These are phyloP conservation scores for Penaeus monodon DNA, from an alignment of 2,888 invertebrate species.

Conservation along the genomic window DNA sequence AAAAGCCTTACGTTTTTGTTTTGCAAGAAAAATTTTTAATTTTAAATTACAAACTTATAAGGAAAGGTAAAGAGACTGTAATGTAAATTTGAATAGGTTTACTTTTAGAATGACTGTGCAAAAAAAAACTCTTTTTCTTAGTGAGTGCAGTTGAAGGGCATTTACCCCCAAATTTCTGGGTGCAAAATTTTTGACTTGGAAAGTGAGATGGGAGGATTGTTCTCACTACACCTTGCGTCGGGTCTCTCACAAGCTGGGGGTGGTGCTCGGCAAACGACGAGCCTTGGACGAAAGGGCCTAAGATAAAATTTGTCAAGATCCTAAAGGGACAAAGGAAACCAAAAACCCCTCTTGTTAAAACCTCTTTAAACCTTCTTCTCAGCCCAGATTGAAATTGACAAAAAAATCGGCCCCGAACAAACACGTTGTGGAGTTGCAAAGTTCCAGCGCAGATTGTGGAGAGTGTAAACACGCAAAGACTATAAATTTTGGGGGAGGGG, in stretches of 20 bases:
- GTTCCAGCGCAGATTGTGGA: constrained; percentile 83
- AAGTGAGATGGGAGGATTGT: constrained; percentile 77
- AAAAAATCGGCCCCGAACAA: constrained; percentile 71
- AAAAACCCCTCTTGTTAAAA: constrained; percentile 83
- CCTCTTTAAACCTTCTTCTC: constrained; percentile 84
- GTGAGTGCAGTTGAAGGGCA: background rate
- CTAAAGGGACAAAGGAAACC: constrained; percentile 81
- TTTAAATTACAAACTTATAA: no score
- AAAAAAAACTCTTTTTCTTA: no score
- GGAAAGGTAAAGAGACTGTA: no score
- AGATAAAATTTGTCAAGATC: constrained; percentile 70
- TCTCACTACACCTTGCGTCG: constrained; percentile 81
- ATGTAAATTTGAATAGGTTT: no score
- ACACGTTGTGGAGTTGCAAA: constrained; percentile 84
- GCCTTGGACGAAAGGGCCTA: constrained; percentile 69
- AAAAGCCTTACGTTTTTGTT: no score
- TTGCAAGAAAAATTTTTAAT: no score
- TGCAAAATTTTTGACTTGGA: constrained; percentile 72
- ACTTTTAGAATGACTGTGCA: no score
- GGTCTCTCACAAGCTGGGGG: constrained; percentile 81
- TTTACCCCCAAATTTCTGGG: constrained; percentile 72
- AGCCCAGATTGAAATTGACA: constrained; percentile 76
- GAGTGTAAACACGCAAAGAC: constrained; percentile 80
- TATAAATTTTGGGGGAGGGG: constrained; percentile 85
- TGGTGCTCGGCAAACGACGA: constrained; percentile 77